phyloP scores from a whole-genome alignment of 1,140 invertebrate genomes.

The Gonatopus flavifemur region DNA sequence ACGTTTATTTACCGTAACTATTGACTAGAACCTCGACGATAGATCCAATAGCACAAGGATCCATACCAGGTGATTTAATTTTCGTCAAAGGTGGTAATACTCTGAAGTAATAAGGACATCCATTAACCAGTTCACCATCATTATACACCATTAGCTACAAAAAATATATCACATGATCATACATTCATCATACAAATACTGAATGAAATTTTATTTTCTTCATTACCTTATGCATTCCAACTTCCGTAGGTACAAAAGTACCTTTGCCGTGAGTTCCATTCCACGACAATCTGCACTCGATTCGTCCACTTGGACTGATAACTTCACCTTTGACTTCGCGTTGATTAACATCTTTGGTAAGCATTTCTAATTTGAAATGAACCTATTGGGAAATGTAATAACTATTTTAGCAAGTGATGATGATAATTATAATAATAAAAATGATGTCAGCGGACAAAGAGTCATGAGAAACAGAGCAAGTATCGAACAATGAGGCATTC shows the following conservation, averaged over 20 bases:
- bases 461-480: background rate
- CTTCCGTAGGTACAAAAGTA: slow-evolving; percentile 83
- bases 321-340: slow-evolving; percentile 81
- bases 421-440: background rate
- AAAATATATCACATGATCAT: slow-evolving; percentile 8
- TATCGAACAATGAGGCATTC: background rate
- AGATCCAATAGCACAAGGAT: slow-evolving; percentile 90
- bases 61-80: slow-evolving; percentile 87
- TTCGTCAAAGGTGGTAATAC: slow-evolving; percentile 82
- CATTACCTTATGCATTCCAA: slow-evolving; percentile 83
- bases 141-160: slow-evolving; percentile 67
- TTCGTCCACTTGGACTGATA: slow-evolving; percentile 72
- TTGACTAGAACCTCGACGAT: slow-evolving; percentile 94
- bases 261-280: slow-evolving; percentile 74
- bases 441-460: background rate
- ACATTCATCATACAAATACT: background rate
- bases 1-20: slow-evolving; percentile 69
- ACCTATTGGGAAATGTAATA: slow-evolving; percentile 76
- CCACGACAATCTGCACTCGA: slow-evolving; percentile 65
- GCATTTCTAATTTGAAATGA: slow-evolving; percentile 76
- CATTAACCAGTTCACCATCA: slow-evolving; percentile 66
- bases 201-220: background rate
- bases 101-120: slow-evolving; percentile 79
- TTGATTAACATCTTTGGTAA: slow-evolving; percentile 76
- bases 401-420: background rate